Conservation (phyloP, 1,140 invertebrate species). For the Temnothorax curvispinosus region DNA sequence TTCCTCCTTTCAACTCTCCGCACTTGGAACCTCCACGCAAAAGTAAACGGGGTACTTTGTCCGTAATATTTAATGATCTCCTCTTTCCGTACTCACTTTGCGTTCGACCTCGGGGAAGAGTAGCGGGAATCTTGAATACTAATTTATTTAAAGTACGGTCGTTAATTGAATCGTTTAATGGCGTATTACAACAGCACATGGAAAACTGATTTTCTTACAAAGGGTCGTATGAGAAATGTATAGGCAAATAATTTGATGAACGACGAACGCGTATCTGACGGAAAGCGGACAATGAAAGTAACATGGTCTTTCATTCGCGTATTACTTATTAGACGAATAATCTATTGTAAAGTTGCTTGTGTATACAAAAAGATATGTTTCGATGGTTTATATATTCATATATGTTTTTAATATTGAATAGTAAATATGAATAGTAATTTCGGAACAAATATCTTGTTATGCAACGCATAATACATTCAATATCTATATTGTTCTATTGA, state of each 20-base stretch:
- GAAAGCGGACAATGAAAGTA: neutral
- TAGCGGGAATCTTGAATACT: slow-evolving; percentile 44
- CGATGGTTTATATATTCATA: neutral
- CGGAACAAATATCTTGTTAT: neutral
- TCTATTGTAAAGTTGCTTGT: neutral
- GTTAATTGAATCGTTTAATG: slow-evolving; percentile 51
- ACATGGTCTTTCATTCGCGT: neutral
- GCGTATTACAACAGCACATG: neutral
- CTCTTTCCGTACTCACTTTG: slow-evolving; percentile 25
- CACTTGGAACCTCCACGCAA: slow-evolving; percentile 30
- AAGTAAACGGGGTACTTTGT: slow-evolving; percentile 58
- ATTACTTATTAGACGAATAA: neutral
- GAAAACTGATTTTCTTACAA: slow-evolving; percentile 12
- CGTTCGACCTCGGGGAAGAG: neutral
- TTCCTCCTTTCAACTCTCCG: slow-evolving; percentile 28
- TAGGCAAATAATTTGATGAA: neutral
- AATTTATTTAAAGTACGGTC: slow-evolving; percentile 54
- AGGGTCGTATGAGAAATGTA: neutral
- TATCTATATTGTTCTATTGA: neutral
- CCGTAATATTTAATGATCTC: slow-evolving; percentile 62
- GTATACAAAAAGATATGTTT: neutral
- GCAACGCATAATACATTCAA: neutral
- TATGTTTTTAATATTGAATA: neutral
- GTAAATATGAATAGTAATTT: neutral
- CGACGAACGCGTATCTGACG: neutral